Evolutionary conservation across 2,888 invertebrate species (phyloP).

Genomic region (Ypsolopha scabrella): DNA sequence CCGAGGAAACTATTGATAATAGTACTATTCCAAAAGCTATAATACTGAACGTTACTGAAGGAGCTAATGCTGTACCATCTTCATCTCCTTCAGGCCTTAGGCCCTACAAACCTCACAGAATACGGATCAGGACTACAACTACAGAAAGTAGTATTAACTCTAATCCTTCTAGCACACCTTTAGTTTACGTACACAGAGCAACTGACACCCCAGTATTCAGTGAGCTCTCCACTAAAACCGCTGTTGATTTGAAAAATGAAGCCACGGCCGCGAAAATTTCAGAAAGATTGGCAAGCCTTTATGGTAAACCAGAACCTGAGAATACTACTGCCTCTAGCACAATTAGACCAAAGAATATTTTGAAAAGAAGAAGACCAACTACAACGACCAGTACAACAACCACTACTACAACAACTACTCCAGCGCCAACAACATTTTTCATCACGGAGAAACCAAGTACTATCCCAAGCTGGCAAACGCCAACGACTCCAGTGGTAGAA

Average conservation of each 20-base stretch:
- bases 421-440: conserved; percentile 12
- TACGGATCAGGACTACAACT: conserved; percentile 54
- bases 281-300: conserved; percentile 36
- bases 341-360: conserved; percentile 37
- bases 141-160: conserved; percentile 35
- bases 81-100: conserved; percentile 17
- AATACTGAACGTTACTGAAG: conserved; percentile 33
- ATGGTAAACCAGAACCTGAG: conserved; percentile 32
- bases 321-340: conserved; percentile 27
- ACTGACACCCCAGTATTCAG: conserved; percentile 40
- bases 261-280: conserved; percentile 33
- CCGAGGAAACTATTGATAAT: conserved; percentile 16
- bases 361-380: conserved; percentile 51
- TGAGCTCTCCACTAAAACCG: conserved; percentile 24
- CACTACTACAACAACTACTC: conserved; percentile 23
- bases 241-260: conserved; percentile 20
- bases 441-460: conserved; percentile 15
- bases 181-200: conserved; percentile 19
- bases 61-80: conserved; percentile 18
- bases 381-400: conserved; percentile 48
- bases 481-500: conserved; percentile 11
- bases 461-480: conserved; percentile 10
- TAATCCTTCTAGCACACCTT: conserved; percentile 22
- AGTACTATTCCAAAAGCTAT: conserved; percentile 22
- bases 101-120: conserved; percentile 36